These are phyloP conservation scores for Nothobranchius kuhntae DNA, from an alignment of 2,113 vertebrate species.

Conservation along the genomic window DNA sequence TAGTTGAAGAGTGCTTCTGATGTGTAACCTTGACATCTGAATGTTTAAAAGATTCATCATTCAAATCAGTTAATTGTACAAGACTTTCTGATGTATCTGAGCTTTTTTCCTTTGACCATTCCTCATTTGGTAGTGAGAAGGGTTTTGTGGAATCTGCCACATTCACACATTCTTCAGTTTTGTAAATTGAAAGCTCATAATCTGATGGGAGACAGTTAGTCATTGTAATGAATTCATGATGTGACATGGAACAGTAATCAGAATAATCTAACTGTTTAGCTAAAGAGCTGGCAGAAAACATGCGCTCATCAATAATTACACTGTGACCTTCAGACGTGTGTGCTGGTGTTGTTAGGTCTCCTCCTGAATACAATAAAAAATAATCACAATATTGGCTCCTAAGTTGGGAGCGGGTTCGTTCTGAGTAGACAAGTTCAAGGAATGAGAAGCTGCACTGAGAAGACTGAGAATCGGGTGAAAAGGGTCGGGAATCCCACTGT, in stretches of 20 bases:
- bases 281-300: neutral
- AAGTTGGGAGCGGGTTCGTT: constrained; percentile 54
- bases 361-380: constrained; percentile 62
- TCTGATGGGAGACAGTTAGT: neutral
- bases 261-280: neutral
- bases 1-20: neutral
- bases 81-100: neutral
- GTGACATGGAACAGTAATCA: neutral
- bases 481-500: constrained; percentile 37
- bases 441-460: constrained; percentile 75
- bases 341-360: neutral
- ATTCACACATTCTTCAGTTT: neutral
- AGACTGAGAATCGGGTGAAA: constrained; percentile 61
- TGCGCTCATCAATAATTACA: neutral
- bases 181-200: constrained; percentile 3
- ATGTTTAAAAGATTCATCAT: neutral
- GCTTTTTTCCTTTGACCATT: constrained; percentile 3
- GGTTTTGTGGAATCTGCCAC: neutral
- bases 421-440: constrained; percentile 68
- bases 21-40: neutral
- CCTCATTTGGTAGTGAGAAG: neutral
- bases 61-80: neutral
- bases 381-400: constrained; percentile 67
- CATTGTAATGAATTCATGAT: neutral
- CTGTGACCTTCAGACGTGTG: neutral